Evolutionary conservation across 2,797 vertebrate species (phyloP), one percentile per base, ranked within the genome.

Genomic region (Lemur catta): DNA sequence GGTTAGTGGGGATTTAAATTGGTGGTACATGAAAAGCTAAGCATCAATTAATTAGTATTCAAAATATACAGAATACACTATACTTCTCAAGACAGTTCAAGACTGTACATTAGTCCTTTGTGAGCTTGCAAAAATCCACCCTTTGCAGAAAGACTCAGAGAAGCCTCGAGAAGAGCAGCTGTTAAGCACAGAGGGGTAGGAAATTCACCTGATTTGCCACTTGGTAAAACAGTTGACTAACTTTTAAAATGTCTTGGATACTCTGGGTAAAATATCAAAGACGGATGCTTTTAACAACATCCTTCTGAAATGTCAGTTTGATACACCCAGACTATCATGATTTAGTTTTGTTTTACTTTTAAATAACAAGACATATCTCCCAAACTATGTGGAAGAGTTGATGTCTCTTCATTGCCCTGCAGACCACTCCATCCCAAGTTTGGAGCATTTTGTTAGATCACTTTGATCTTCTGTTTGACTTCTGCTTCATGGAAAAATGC

Each of bases 401-500:
- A 20, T 93, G 97, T 98, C 96, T 75, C 97, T 92, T 93, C 63
- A n/a, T 2, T 6, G 26, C 72, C 61, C 86, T 52, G 95, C 69
- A 93, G 89, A 86, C 78, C 91, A 88, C 93, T 93, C 93, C 74
- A 61, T 20, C 94, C 94, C 22, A 65, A 94, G 84, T 96, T 59
- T 94, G 89, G 95, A 96, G 79, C 72, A 43, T 90, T 97, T 97
- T 97, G 94, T 41, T 86, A 71, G 84, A 78, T 86, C 82, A 93
- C 96, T 98, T 98, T 98, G 97, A 97, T 98, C 91, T 98, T 98
- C 87, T 97, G 95, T 98, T 97, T 98, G 94, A 98, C 97, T 98
- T 97, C 80, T 86, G 38, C 96, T 98, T 98, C 96, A 89, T 96
- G 38, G 28, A 97, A 95, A 97, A 98, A 97, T 90, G 76, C 97